phyloP scores from a whole-genome alignment of 1,140 invertebrate genomes.

The Hormaphis cornu region DNA sequence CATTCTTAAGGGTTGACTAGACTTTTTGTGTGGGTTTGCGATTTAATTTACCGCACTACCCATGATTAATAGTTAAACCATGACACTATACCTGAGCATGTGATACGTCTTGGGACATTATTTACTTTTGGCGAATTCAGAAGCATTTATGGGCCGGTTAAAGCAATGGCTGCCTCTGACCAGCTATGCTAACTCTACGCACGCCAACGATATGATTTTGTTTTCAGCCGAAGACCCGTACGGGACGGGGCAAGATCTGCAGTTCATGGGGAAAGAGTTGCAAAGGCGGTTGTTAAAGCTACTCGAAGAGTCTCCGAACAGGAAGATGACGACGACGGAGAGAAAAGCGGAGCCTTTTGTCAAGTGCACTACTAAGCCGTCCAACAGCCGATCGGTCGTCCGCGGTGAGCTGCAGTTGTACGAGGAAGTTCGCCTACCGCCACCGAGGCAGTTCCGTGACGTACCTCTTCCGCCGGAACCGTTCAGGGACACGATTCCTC shows the following conservation, averaged over 20 bases:
- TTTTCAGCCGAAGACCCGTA: slow-evolving; percentile 12
- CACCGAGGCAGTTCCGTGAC: slow-evolving; percentile 75
- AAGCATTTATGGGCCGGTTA: too few species aligned
- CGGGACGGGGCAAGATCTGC: background rate
- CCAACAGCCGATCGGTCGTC: background rate
- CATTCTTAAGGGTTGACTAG: too few species aligned
- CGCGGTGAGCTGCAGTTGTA: too few species aligned
- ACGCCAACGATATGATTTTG: too few species aligned
- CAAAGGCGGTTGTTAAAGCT: slow-evolving; percentile 19
- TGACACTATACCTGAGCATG: too few species aligned
- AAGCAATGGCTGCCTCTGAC: too few species aligned
- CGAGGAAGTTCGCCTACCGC: slow-evolving; percentile 64
- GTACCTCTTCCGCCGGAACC: slow-evolving; percentile 56
- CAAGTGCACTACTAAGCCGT: background rate
- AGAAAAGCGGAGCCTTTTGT: background rate
- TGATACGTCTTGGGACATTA: too few species aligned
- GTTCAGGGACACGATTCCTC: slow-evolving; percentile 48
- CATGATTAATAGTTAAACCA: too few species aligned
- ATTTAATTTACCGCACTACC: too few species aligned
- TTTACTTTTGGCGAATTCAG: too few species aligned
- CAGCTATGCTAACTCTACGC: too few species aligned
- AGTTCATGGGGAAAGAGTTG: slow-evolving; percentile 14
- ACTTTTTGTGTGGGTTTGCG: too few species aligned
- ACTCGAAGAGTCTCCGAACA: slow-evolving; percentile 15
- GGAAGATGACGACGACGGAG: background rate